A percentile compares a stretch with the other conserved stretches of the same genome.
phyloP scores from a whole-genome alignment of 2,113 vertebrate genomes.

The Orthochromis indermauri region DNA sequence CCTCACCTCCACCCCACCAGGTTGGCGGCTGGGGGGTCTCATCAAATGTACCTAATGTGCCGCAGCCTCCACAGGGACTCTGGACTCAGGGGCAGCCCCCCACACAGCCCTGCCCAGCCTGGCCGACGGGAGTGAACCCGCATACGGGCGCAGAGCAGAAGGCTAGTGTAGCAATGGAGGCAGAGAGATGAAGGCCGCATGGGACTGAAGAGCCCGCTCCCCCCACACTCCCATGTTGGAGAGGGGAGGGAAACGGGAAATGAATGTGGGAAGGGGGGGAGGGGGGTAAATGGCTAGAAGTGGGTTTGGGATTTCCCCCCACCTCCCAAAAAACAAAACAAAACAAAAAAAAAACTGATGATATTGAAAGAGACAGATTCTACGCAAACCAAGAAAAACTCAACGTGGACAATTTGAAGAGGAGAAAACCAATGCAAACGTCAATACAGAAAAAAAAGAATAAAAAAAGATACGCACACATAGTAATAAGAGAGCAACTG shows the following conservation, averaged over 20 bases:
- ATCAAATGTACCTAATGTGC: constrained; percentile 70
- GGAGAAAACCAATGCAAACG: constrained; percentile 69
- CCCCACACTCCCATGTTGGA: background rate
- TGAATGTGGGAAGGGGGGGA: background rate
- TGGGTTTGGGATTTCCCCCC: constrained; percentile 32
- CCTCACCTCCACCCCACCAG: constrained; percentile 81
- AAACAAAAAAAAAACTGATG: background rate
- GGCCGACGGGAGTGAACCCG: constrained; percentile 74
- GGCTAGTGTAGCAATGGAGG: constrained; percentile 90
- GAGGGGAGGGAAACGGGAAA: background rate
- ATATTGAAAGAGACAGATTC: constrained; percentile 39
- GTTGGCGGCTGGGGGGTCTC: constrained; percentile 74
- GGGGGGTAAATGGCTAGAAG: background rate
- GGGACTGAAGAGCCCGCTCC: constrained; percentile 17
- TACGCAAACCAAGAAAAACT: constrained; percentile 69
- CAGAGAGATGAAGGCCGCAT: constrained; percentile 87
- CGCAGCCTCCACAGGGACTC: constrained; percentile 73
- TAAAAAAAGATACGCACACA: constrained; percentile 50
- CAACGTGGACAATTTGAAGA: constrained; percentile 62
- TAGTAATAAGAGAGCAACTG: constrained; percentile 69
- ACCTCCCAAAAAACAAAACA: background rate
- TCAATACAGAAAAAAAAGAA: constrained; percentile 39
- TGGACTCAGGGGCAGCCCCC: constrained; percentile 82
- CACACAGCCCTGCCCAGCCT: constrained; percentile 75
- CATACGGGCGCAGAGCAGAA: constrained; percentile 82